Conservation (phyloP, 2,888 invertebrate genomes). For the Diaperis boleti region DNA sequence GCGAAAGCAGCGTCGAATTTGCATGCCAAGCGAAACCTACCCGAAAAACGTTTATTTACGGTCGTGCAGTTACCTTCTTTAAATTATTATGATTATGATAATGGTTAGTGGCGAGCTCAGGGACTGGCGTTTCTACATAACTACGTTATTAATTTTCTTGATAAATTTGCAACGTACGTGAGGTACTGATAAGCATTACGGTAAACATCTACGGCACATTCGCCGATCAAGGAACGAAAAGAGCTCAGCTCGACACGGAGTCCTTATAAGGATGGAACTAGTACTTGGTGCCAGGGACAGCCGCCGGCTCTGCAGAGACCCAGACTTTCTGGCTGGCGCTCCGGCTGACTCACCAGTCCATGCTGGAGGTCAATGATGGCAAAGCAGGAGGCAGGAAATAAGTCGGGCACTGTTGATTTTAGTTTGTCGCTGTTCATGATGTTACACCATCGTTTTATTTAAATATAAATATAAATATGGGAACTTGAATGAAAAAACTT, state of each 20-base stretch:
- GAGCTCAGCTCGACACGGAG: conserved; percentile 39
- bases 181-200: conserved; percentile 43
- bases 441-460: no score
- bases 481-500: no score
- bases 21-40: conserved; percentile 15
- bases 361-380: conserved; percentile 30
- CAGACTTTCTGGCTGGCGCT: conserved; percentile 48
- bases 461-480: no score
- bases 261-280: conserved; percentile 44
- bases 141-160: conserved; percentile 41
- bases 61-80: conserved; percentile 2
- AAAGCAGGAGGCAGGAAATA: background rate
- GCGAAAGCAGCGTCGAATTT: conserved; percentile 9
- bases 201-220: conserved; percentile 34
- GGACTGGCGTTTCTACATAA: conserved; percentile 26
- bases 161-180: conserved; percentile 44
- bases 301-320: conserved; percentile 45
- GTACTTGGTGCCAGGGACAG: conserved; percentile 41
- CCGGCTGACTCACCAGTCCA: conserved; percentile 40
- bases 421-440: no score
- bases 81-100: conserved; percentile 17
- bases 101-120: conserved; percentile 8
- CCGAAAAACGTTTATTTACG: conserved; percentile 20
- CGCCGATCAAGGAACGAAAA: conserved; percentile 38
- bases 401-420: no score